Percentiles rank a stretch among this genome's conserved stretches.
phyloP scores from a whole-genome alignment of 2,797 vertebrate species.

The Molossus alvarezi region DNA sequence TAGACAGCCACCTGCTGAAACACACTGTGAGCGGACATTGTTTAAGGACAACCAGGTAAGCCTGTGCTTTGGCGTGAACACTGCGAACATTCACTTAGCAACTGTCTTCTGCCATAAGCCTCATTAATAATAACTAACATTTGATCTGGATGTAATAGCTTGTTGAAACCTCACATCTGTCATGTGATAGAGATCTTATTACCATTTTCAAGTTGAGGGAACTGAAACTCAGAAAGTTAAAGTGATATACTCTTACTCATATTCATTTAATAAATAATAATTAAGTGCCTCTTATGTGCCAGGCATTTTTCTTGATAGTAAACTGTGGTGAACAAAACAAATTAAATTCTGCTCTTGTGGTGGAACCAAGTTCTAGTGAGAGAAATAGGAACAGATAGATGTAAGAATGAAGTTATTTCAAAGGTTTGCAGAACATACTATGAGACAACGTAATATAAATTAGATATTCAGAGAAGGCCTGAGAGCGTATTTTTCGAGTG shows the following conservation, averaged over 20 bases:
- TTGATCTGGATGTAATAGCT: neutral
- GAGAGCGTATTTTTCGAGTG: neutral
- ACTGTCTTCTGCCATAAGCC: neutral
- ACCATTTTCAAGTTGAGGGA: neutral
- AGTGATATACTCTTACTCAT: neutral
- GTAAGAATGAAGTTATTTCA: neutral
- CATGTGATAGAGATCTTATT: neutral
- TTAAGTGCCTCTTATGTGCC: neutral
- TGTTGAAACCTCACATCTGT: neutral
- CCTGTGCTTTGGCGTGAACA: rapidly evolving
- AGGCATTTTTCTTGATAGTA: neutral
- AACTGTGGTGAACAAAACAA: neutral
- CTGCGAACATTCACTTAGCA: neutral
- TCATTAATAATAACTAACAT: neutral
- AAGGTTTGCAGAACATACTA: neutral
- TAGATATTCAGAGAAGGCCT: neutral
- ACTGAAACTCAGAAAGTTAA: neutral
- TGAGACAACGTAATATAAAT: neutral
- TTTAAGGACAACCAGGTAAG: neutral
- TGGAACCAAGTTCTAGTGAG: neutral
- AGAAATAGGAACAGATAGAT: neutral
- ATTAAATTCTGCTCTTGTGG: neutral
- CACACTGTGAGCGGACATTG: rapidly evolving
- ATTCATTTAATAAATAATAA: slow-evolving; percentile 31
- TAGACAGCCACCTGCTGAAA: rapidly evolving